Base-by-base conservation (phyloP, 2,113 vertebrate species). In the Heterotis niloticus region DNA sequence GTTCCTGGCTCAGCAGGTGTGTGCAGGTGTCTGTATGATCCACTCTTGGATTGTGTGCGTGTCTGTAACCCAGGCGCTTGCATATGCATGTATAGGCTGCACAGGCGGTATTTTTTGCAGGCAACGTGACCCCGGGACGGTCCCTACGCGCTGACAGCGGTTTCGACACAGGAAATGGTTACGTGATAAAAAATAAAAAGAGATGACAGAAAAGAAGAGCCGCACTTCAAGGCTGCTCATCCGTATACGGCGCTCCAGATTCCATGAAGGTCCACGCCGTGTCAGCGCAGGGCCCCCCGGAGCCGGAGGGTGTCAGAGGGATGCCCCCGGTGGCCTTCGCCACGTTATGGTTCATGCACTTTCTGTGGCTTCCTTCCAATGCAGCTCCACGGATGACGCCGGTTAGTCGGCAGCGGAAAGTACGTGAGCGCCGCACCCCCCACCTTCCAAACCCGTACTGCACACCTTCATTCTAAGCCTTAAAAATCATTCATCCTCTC, bases 151-250 rank as follows among this genome's bases (percentile, higher is more conserved):
- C 87, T 84, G 79, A 24, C 26, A 87, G 86, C 72, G 90, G 89
- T 91, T 91, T 87, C 68, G 54, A 70, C 83, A 86, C 89, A 91
- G 92, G 91, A 92, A 86, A 89, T 90, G 88, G 86, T 83, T 90
- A 88, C 86, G 66, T 86, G 76, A 87, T 83, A 83, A 85, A 75
- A 86, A 79, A 85, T 44, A 44, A 44, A 44, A 44, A 77, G 57
- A 80, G 81, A 79, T 65, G 79, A 78, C 11, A 60, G 20, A 74
- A 59, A 29, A 70, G 65, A 74, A 74, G 57, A 67, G 16, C n/a
- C 12, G 60, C 28, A 62, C n/a, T 28, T 44, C 59, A 23, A 34
- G 13, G 24, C 64, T 2, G 59, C 54, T 5, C 1, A 5, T 78
- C 78, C 81, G 72, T 67, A 18, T 68, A 76, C 78, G 29, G 44